Evolutionary conservation across 2,113 vertebrate species (phyloP).

Genomic region (Rhinoptilus africanus): DNA sequence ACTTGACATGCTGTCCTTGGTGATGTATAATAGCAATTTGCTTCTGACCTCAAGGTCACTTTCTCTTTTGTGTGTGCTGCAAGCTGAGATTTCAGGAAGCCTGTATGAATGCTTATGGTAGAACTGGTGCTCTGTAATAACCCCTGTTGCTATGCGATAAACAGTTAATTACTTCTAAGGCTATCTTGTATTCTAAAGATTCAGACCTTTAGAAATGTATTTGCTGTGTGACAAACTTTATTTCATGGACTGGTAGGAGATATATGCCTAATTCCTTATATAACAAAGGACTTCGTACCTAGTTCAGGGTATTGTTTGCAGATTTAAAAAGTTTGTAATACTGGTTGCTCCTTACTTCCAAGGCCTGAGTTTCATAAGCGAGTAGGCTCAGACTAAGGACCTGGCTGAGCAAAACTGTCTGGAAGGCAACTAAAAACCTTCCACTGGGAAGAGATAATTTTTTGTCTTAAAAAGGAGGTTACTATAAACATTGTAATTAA

Average conservation of each 20-base stretch:
- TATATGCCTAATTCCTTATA: background rate
- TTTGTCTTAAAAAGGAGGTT: background rate
- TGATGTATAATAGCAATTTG: conserved; percentile 35
- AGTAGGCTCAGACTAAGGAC: background rate
- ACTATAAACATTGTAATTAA: background rate
- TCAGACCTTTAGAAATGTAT: background rate
- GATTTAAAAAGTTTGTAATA: background rate
- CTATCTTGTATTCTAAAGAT: background rate
- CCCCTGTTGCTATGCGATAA: background rate
- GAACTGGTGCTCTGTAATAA: background rate
- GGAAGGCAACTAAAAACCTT: background rate
- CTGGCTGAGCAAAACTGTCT: background rate
- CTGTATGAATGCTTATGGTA: background rate
- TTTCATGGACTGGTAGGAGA: background rate
- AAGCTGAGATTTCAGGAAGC: background rate
- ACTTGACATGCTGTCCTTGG: conserved; percentile 24
- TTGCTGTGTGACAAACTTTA: background rate
- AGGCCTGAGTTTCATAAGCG: background rate
- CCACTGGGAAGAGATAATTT: background rate
- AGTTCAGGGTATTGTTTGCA: background rate
- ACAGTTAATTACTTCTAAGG: conserved; percentile 7
- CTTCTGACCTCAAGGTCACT: conserved; percentile 4
- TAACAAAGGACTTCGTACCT: background rate
- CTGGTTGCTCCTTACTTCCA: background rate
- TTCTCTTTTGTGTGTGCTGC: background rate